Percentiles rank a stretch among this genome's conserved stretches.
These are phyloP conservation scores for Nibea albiflora DNA, from an alignment of 2,113 vertebrate species.

Conservation along the genomic window DNA sequence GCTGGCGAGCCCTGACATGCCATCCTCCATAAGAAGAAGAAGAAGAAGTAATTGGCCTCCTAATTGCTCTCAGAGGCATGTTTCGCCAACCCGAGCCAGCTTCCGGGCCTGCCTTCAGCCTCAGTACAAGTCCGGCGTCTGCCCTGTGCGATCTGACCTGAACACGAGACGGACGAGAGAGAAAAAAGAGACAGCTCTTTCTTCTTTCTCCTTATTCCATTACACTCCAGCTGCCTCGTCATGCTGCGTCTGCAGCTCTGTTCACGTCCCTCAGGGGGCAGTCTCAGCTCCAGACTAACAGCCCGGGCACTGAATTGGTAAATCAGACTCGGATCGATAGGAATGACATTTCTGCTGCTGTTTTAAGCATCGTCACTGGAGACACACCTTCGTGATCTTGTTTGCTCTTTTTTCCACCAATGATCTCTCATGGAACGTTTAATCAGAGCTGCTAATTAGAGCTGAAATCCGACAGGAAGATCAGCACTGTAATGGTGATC, in stretches of 20 bases:
- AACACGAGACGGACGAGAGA: conserved; percentile 22
- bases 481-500: not conserved
- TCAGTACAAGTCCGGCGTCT: conserved; percentile 51
- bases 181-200: not conserved
- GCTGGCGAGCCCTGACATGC: conserved; percentile 59
- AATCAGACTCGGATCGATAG: conserved; percentile 61
- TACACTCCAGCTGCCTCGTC: conserved; percentile 7
- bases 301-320: conserved; percentile 54
- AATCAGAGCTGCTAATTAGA: conserved; percentile 7
- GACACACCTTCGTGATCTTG: conserved; percentile 27
- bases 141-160: conserved; percentile 45
- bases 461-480: conserved; percentile 2
- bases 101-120: conserved; percentile 35
- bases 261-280: conserved; percentile 55
- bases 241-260: conserved; percentile 31
- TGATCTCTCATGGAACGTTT: not conserved
- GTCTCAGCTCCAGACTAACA: conserved; percentile 35
- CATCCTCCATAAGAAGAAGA: conserved; percentile 48
- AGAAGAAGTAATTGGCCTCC: conserved; percentile 73
- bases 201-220: conserved; percentile 20
- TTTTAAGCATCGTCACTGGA: conserved; percentile 50
- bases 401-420: not conserved
- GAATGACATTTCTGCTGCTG: conserved; percentile 56
- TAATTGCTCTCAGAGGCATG: conserved; percentile 71
- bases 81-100: conserved; percentile 28